Percentiles rank a stretch among this genome's conserved stretches.
These are phyloP conservation scores for Merops nubicus DNA, from an alignment of 2,113 vertebrate species.

Conservation along the genomic window DNA sequence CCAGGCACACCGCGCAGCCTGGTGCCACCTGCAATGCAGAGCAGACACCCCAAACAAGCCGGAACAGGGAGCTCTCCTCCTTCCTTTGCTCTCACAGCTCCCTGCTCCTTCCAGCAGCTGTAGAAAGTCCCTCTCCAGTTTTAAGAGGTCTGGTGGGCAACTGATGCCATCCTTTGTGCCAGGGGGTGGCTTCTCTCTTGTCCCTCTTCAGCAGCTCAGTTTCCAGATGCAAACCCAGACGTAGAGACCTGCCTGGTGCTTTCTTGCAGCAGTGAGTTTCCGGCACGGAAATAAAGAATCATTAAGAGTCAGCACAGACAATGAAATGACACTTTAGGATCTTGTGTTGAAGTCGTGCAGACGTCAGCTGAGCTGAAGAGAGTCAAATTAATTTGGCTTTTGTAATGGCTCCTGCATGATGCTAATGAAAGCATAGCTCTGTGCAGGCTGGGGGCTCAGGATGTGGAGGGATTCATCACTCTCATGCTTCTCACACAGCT, in stretches of 20 bases:
- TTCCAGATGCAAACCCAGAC: not conserved
- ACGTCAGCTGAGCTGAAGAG: not conserved
- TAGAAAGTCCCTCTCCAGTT: accelerated
- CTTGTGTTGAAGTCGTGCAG: not conserved
- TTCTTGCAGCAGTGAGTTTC: not conserved
- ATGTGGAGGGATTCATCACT: accelerated
- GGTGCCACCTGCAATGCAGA: not conserved
- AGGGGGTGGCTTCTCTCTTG: accelerated
- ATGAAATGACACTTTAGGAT: not conserved
- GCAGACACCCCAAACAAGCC: not conserved
- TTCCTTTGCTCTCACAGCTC: accelerated
- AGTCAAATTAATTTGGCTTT: not conserved
- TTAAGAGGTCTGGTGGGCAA: not conserved
- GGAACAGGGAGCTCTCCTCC: no score
- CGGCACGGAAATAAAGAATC: not conserved
- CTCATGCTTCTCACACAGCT: not conserved
- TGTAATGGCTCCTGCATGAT: accelerated
- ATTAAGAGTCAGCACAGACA: not conserved
- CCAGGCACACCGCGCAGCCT: not conserved
- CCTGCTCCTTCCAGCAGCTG: not conserved
- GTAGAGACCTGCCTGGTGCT: not conserved
- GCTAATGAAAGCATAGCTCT: not conserved
- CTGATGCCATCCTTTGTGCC: not conserved
- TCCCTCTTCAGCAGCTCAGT: not conserved
- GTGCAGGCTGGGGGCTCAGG: not conserved